phyloP scores from a whole-genome alignment of 2,797 vertebrate genomes.

The Alosa sapidissima region DNA sequence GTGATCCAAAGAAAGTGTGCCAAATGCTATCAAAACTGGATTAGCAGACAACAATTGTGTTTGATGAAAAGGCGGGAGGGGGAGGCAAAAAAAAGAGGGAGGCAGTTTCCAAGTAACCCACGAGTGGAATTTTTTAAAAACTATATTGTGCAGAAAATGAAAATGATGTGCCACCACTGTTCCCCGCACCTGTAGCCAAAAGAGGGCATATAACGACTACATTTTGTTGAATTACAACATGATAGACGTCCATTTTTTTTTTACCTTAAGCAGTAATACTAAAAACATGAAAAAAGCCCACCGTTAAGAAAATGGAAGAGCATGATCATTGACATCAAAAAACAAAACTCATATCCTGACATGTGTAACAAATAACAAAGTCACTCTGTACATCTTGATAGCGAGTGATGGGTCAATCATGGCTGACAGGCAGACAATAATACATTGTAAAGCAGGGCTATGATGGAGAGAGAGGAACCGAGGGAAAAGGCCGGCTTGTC shows the following conservation, averaged over 20 bases:
- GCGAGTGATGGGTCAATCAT: slow-evolving; percentile 23
- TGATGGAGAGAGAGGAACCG: neutral
- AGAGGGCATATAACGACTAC: neutral
- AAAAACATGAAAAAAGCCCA: neutral
- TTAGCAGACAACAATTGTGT: slow-evolving; percentile 80
- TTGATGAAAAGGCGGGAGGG: slow-evolving; percentile 63
- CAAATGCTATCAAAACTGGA: slow-evolving; percentile 86
- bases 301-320: neutral
- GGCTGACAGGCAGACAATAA: slow-evolving; percentile 35
- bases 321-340: neutral
- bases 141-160: slow-evolving; percentile 44
- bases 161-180: slow-evolving; percentile 26
- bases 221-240: neutral
- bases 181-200: slow-evolving; percentile 29
- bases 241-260: neutral
- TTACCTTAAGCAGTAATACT: neutral
- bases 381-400: slow-evolving; percentile 14
- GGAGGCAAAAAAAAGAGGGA: slow-evolving; percentile 55
- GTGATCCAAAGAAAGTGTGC: slow-evolving; percentile 84
- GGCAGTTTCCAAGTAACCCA: slow-evolving; percentile 76
- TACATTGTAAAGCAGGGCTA: slow-evolving; percentile 26
- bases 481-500: slow-evolving; percentile 25
- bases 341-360: neutral
- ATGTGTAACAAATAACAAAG: neutral
- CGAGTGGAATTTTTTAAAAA: slow-evolving; percentile 71